phyloP scores from a whole-genome alignment of 2,888 invertebrate species.

The Leptinotarsa rubiginosa region DNA sequence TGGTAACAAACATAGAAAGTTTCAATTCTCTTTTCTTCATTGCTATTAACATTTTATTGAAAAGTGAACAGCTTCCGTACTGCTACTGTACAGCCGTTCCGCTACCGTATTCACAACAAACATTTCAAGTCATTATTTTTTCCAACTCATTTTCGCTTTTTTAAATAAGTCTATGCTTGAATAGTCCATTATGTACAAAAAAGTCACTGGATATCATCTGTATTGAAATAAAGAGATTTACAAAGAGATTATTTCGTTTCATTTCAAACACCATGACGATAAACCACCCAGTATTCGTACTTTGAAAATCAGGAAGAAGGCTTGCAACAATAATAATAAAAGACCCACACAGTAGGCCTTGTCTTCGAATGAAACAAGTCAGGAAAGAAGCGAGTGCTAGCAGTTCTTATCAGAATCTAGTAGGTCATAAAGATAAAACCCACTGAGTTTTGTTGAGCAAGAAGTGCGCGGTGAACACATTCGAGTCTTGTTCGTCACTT shows the following conservation, averaged over 20 bases:
- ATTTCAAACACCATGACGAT: neutral
- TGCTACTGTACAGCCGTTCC: no score
- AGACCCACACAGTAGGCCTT: constrained; percentile 39
- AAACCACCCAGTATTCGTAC: neutral
- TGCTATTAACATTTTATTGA: no score
- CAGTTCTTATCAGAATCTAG: constrained; percentile 48
- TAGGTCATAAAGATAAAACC: constrained; percentile 51
- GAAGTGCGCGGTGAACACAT: constrained; percentile 31
- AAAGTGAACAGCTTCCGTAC: no score
- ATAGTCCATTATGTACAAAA: no score
- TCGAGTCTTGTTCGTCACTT: constrained; percentile 24
- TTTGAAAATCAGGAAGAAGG: neutral
- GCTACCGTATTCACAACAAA: no score
- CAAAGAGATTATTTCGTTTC: neutral
- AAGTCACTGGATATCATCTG: no score
- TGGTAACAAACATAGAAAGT: no score
- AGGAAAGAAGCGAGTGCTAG: constrained; percentile 47
- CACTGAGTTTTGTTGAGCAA: constrained; percentile 39
- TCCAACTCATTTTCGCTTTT: no score
- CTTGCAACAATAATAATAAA: constrained; percentile 13
- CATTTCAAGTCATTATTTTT: no score
- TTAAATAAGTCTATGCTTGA: no score
- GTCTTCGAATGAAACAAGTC: constrained; percentile 35
- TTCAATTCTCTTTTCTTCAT: no score
- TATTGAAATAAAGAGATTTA: no score